Evolutionary conservation across 37 sponge, comb jelly and placozoan genomes (phyloP).

Genomic region (Dysidea cf. avara): DNA sequence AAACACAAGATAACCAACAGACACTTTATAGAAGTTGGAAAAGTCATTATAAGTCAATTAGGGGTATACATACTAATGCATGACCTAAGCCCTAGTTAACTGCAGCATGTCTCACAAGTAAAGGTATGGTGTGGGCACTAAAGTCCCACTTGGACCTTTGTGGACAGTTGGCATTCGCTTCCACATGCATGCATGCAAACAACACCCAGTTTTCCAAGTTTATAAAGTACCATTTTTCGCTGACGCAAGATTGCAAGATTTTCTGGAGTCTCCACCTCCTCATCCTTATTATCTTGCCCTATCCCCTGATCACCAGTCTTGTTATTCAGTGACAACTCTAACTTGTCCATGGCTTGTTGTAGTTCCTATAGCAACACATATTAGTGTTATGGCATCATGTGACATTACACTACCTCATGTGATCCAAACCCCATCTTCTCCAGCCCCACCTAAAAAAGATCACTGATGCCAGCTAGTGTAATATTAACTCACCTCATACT

Average conservation of each 20-base stretch:
- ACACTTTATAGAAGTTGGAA: too few relatives aligned
- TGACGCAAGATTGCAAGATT: too few relatives aligned
- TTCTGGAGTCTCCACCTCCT: slow-evolving; percentile 62
- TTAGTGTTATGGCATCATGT: not conserved
- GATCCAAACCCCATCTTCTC: slow-evolving; percentile 18
- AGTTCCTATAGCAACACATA: not conserved
- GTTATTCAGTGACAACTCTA: not conserved
- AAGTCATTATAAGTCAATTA: too few relatives aligned
- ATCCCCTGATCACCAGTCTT: not conserved
- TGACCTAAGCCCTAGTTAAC: too few relatives aligned
- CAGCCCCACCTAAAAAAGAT: slow-evolving; percentile 5
- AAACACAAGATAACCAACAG: not conserved
- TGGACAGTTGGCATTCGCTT: too few relatives aligned
- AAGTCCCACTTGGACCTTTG: too few relatives aligned
- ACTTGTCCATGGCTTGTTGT: not conserved
- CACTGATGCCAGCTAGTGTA: too few relatives aligned
- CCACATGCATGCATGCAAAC: too few relatives aligned
- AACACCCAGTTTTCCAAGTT: slow-evolving; percentile 53
- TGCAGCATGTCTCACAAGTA: too few relatives aligned
- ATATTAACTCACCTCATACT: slow-evolving; percentile 7
- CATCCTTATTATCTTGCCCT: slow-evolving; percentile 56
- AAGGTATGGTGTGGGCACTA: too few relatives aligned
- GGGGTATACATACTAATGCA: too few relatives aligned
- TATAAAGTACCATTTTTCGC: slow-evolving; percentile 13
- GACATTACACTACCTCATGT: slow-evolving; percentile 5